Percentiles rank a stretch among this genome's conserved stretches.
Conservation (phyloP, 2,797 vertebrate species). For the Luscinia megarhynchos region DNA sequence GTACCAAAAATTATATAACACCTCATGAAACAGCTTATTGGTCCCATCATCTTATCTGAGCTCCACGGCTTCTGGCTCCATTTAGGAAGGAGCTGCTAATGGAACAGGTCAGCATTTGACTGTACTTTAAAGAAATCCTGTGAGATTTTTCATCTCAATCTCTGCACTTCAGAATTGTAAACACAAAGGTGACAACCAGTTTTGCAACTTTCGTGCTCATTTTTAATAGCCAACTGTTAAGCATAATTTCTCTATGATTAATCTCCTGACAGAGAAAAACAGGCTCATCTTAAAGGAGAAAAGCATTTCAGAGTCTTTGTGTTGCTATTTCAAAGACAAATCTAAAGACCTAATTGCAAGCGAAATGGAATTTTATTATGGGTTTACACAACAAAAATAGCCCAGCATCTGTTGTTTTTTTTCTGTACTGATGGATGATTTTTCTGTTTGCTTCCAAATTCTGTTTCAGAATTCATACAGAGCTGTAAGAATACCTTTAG, state of each 20-base stretch:
- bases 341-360: slow-evolving; percentile 27
- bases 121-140: neutral
- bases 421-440: slow-evolving; percentile 26
- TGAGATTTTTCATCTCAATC: neutral
- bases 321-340: slow-evolving; percentile 46
- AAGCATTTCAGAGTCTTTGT: slow-evolving; percentile 20
- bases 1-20: slow-evolving; percentile 16
- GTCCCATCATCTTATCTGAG: neutral
- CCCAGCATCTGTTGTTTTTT: slow-evolving; percentile 53
- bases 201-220: neutral
- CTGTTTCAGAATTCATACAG: slow-evolving; percentile 17
- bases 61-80: neutral
- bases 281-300: neutral
- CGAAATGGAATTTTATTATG: slow-evolving; percentile 18
- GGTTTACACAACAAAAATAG: slow-evolving; percentile 66
- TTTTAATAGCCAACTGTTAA: neutral
- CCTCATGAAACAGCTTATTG: slow-evolving; percentile 12
- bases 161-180: neutral
- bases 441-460: slow-evolving; percentile 33
- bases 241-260: neutral
- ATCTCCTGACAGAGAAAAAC: neutral
- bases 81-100: neutral
- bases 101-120: neutral
- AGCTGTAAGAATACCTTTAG: neutral
- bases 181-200: neutral